Evolutionary conservation across 1,140 invertebrate genomes (phyloP).

Genomic region (Achatina immaculata): DNA sequence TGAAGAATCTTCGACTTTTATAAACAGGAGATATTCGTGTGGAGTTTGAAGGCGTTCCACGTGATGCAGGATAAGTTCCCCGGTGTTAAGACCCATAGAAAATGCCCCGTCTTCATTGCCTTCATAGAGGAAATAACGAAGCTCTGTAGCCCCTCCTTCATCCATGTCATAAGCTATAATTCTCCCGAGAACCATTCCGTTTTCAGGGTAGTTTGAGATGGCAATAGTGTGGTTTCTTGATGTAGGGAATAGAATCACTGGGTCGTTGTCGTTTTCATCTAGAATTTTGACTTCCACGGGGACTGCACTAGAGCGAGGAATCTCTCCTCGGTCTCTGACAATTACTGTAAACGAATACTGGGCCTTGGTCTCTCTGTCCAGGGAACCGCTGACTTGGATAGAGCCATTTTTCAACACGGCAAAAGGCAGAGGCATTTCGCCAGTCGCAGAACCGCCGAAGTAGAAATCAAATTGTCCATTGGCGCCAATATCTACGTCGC

Average conservation of each 20-base stretch:
- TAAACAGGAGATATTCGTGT: constrained; percentile 35
- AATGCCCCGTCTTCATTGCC: constrained; percentile 84
- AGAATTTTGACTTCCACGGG: constrained; percentile 46
- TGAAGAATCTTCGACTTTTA: constrained; percentile 40
- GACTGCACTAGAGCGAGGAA: constrained; percentile 43
- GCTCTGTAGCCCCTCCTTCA: constrained; percentile 83
- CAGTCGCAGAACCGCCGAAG: constrained; percentile 38
- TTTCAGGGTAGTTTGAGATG: constrained; percentile 83
- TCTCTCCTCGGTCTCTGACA: constrained; percentile 75
- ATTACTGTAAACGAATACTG: constrained; percentile 86
- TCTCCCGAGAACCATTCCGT: constrained; percentile 76
- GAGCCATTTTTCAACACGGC: constrained; percentile 81
- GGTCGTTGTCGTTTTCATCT: constrained; percentile 60
- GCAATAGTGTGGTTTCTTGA: constrained; percentile 82
- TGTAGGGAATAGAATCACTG: constrained; percentile 78
- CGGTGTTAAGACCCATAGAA: constrained; percentile 85
- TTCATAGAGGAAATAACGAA: constrained; percentile 90
- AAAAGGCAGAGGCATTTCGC: constrained; percentile 54
- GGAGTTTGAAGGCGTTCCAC: constrained; percentile 36
- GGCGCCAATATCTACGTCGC: constrained; percentile 83
- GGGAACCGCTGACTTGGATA: constrained; percentile 89
- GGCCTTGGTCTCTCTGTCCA: constrained; percentile 87
- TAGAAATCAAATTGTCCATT: constrained; percentile 73
- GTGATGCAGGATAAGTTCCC: constrained; percentile 79
- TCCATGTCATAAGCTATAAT: constrained; percentile 61